Evolutionary conservation across 2,888 invertebrate genomes (phyloP).

Genomic region (Melanostoma scalare): DNA sequence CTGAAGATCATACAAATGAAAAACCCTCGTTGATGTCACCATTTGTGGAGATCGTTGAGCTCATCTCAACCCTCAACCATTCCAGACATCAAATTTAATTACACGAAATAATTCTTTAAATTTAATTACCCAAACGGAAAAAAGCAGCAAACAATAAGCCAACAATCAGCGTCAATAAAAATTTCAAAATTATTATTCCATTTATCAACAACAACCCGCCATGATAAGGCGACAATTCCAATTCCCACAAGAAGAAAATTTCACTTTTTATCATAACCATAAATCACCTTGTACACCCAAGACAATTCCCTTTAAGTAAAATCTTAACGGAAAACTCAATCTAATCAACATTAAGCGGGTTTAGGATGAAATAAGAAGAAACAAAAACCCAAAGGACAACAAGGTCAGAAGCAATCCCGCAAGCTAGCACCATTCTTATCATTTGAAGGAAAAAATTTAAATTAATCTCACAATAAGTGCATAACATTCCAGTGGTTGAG

Average conservation of each 20-base stretch:
- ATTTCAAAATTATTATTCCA: slow-evolving; percentile 68
- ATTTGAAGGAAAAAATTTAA: slow-evolving; percentile 51
- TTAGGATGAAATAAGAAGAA: background rate
- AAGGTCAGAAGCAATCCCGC: slow-evolving; percentile 64
- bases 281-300: slow-evolving; percentile 56
- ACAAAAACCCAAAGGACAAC: slow-evolving; percentile 48
- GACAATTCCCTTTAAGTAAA: background rate
- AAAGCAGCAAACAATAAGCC: slow-evolving; percentile 55
- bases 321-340: slow-evolving; percentile 23
- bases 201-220: slow-evolving; percentile 56
- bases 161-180: slow-evolving; percentile 66
- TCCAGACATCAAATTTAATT: slow-evolving; percentile 27
- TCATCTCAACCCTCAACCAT: slow-evolving; percentile 32
- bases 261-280: slow-evolving; percentile 54
- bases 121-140: slow-evolving; percentile 55
- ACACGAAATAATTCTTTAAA: slow-evolving; percentile 65
- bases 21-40: background rate
- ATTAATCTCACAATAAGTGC: slow-evolving; percentile 55
- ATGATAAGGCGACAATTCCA: slow-evolving; percentile 51
- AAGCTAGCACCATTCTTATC: slow-evolving; percentile 53
- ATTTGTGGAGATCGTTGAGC: slow-evolving; percentile 34
- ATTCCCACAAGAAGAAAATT: slow-evolving; percentile 10
- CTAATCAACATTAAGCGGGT: slow-evolving; percentile 43
- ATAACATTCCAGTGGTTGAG: slow-evolving; percentile 62
- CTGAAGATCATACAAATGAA: background rate